A percentile compares a stretch with the other conserved stretches of the same genome.
Conservation (phyloP, 1,140 invertebrate species). For the Monochamus saltuarius region DNA sequence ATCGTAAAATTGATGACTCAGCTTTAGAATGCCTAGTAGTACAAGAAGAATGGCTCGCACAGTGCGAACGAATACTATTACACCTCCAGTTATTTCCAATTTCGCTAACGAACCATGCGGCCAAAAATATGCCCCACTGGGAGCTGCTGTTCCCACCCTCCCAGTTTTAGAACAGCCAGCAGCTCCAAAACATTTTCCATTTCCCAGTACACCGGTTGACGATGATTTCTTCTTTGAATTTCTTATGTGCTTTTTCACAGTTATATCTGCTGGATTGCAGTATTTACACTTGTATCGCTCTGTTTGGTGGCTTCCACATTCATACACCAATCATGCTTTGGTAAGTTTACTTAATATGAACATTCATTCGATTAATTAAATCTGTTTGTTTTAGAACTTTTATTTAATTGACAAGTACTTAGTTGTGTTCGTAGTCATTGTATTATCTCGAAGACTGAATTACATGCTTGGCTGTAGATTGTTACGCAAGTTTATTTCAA, state of each 20-base stretch:
- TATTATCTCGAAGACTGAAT: constrained; percentile 76
- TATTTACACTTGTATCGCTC: constrained; percentile 94
- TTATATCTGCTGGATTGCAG: constrained; percentile 75
- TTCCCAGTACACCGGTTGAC: constrained; percentile 82
- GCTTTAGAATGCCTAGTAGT: constrained; percentile 4
- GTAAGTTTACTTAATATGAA: constrained; percentile 60
- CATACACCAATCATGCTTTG: constrained; percentile 84
- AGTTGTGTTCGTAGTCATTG: constrained; percentile 76
- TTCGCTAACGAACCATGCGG: constrained; percentile 18
- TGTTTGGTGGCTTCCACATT: constrained; percentile 96
- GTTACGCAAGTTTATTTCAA: constrained; percentile 37
- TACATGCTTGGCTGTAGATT: constrained; percentile 51
- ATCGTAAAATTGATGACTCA: no score
- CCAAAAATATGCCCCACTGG: constrained; percentile 16
- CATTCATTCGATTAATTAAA: constrained; percentile 9
- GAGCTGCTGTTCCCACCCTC: constrained; percentile 12
- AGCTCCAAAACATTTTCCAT: constrained; percentile 77
- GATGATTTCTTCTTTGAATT: constrained; percentile 84
- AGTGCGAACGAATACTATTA: constrained; percentile 1
- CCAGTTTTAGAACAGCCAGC: constrained; percentile 40
- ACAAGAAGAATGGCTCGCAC: constrained; percentile 10
- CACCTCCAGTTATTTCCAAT: constrained; percentile 11
- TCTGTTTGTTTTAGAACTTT: constrained; percentile 78
- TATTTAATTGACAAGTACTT: constrained; percentile 90
- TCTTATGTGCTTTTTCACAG: constrained; percentile 78